Base-by-base conservation (phyloP, 2,888 invertebrate genomes). In the Leptarthrus brevirostris region DNA sequence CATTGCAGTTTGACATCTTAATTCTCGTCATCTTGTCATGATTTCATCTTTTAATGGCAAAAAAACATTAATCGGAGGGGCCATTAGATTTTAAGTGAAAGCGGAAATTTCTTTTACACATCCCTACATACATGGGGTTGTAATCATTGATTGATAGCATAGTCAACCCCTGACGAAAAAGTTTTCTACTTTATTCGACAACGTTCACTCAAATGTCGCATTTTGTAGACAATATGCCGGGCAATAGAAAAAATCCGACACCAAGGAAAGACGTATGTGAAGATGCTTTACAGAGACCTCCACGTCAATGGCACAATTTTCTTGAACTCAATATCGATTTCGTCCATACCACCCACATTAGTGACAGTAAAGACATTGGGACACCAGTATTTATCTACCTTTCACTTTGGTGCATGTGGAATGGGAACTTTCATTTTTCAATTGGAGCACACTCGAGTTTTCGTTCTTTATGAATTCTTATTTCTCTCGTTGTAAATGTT, bases 271-370 rank as follows among this genome's bases (percentile, higher is more conserved):
- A 6, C 40, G n/a, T n/a, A 40, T 40, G 12, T 40, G 40, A n/a
- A 40, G 3, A 2, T 40, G n/a, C 10, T 40, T 40, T 40, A 40
- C 40, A 12, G n/a, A 24, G 54, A 54, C 26, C 22, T 54, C 14
- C 44, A 16, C 44, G 64, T 64, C 47, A 64, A 64, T 47, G 64
- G 34, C 64, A 64, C 64, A 64, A 44, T 64, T 64, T 64, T 64
- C 64, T 44, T 40, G 44, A 40, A 44, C 14, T 44, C 4, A 5
- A 8, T 44, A 64, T 64, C 64, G 64, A 64, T 64, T 64, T 24
- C 6, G 47, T 6, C 14, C 26, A 44, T 24, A 24, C 10, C 47
- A 24, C 16, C 18, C 24, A 2, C 20, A 58, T 36, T 47, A 47
- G 36, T 44, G 47, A n/a, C 22, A 47, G 16, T 36, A 58, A 36